These are phyloP conservation scores for Sternotherus odoratus DNA, from an alignment of 2,797 vertebrate species.

Conservation along the genomic window DNA sequence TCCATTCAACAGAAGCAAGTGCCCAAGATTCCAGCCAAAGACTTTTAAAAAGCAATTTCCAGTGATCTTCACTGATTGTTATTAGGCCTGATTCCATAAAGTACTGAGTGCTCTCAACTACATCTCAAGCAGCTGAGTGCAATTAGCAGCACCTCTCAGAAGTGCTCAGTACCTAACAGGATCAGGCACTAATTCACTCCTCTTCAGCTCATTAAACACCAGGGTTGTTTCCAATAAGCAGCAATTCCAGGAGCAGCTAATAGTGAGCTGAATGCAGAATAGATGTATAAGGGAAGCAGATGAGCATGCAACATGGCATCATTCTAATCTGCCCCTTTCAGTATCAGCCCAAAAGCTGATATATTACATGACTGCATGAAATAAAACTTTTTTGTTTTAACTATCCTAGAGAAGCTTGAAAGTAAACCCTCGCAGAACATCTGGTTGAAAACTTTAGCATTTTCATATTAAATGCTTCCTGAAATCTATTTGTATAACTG, in stretches of 20 bases:
- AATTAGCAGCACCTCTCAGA: neutral
- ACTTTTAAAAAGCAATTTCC: neutral
- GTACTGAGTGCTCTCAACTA: neutral
- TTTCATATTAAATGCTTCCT: constrained; percentile 74
- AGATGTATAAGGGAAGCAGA: constrained; percentile 43
- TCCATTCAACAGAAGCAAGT: constrained; percentile 5
- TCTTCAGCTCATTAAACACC: constrained; percentile 2
- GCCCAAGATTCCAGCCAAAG: neutral
- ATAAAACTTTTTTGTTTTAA: constrained; percentile 64
- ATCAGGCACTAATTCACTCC: neutral
- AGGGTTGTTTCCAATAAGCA: constrained; percentile 26
- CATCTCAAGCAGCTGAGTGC: neutral
- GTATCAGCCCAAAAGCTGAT: constrained; percentile 54
- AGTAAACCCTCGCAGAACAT: constrained; percentile 64
- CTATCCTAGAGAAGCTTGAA: constrained; percentile 63
- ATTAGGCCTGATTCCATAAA: neutral
- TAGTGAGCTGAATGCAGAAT: neutral
- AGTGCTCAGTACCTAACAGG: constrained; percentile 7
- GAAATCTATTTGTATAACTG: constrained; percentile 55
- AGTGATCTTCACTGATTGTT: neutral
- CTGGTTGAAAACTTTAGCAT: constrained; percentile 56
- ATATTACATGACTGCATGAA: constrained; percentile 48
- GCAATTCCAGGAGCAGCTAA: neutral
- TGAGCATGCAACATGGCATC: constrained; percentile 22
- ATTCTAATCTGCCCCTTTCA: constrained; percentile 12